phyloP scores from a whole-genome alignment of 2,797 vertebrate species.

The Octomys mimax region DNA sequence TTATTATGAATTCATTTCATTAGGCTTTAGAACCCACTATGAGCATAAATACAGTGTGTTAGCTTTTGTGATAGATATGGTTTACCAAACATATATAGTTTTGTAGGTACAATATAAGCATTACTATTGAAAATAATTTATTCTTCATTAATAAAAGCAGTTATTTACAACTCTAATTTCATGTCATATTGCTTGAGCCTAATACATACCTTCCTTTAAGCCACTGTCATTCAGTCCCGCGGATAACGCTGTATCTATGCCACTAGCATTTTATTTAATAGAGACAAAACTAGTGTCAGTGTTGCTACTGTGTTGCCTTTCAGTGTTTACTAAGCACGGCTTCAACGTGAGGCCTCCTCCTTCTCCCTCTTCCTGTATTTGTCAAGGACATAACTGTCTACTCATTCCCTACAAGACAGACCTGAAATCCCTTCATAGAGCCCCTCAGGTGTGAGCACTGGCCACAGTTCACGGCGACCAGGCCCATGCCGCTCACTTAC shows the following conservation, averaged over 20 bases:
- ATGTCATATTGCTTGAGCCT: slow-evolving; percentile 9
- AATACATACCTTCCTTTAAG: not conserved
- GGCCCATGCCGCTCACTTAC: not conserved
- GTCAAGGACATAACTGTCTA: not conserved
- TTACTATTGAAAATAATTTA: not conserved
- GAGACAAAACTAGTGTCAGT: not conserved
- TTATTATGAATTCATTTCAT: slow-evolving; percentile 3
- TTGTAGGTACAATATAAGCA: not conserved
- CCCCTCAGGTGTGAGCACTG: not conserved
- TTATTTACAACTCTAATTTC: not conserved
- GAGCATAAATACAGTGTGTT: not conserved
- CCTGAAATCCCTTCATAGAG: not conserved
- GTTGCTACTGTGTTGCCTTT: not conserved
- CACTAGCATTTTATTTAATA: not conserved
- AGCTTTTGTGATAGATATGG: not conserved
- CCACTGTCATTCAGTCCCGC: not conserved
- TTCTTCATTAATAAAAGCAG: slow-evolving; percentile 1
- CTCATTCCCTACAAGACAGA: not conserved
- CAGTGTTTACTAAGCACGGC: not conserved
- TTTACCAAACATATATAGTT: not conserved
- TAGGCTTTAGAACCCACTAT: slow-evolving; percentile 24
- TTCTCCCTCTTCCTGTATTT: not conserved
- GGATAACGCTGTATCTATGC: not conserved
- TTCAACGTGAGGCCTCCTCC: not conserved
- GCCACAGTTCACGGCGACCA: not conserved